These are phyloP conservation scores for Alauda arvensis DNA, from an alignment of 2,797 vertebrate genomes.

Conservation along the genomic window DNA sequence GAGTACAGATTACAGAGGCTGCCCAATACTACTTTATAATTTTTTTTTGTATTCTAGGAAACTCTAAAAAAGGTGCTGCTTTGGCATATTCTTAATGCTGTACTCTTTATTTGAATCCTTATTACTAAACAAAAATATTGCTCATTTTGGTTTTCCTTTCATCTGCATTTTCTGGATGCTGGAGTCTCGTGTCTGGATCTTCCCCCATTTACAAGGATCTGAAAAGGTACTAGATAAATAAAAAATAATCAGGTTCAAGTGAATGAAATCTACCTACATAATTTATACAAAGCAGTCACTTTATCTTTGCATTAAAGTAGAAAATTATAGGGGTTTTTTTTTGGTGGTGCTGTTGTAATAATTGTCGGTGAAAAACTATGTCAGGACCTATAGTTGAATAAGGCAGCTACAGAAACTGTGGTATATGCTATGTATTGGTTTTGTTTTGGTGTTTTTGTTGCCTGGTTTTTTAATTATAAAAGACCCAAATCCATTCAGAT, in stretches of 20 bases:
- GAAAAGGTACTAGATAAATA: background rate
- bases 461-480: background rate
- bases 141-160: background rate
- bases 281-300: background rate
- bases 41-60: background rate
- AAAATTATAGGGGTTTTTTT: background rate
- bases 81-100: background rate
- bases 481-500: background rate
- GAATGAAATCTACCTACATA: background rate
- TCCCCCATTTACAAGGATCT: background rate
- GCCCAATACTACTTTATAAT: background rate
- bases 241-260: background rate
- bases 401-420: background rate
- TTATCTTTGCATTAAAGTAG: background rate
- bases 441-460: rapidly evolving
- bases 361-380: background rate
- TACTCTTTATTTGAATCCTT: background rate
- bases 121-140: background rate
- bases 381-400: background rate
- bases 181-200: background rate
- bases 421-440: too few relatives aligned
- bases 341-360: background rate
- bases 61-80: background rate
- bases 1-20: background rate
- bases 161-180: background rate